Conservation (phyloP, 2,888 invertebrate species). For the Calameuta idolon region DNA sequence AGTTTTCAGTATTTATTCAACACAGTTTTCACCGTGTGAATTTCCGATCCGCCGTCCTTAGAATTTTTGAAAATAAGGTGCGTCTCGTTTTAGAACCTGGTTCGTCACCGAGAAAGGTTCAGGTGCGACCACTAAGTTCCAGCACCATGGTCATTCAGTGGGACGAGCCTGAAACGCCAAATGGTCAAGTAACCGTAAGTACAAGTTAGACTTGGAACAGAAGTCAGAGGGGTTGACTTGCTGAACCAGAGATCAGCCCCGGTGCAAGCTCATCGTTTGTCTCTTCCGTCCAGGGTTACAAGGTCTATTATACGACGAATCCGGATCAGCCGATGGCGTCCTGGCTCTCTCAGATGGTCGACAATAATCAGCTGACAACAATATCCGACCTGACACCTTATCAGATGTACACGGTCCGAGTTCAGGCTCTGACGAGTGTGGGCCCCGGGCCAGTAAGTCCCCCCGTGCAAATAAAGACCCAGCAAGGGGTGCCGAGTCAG, state of each 20-base stretch:
- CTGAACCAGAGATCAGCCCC: fast-evolving
- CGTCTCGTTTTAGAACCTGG: conserved; percentile 83
- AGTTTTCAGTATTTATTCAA: background rate
- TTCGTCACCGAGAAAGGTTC: conserved; percentile 93
- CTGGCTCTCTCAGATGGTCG: conserved; percentile 95
- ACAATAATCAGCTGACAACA: conserved; percentile 92
- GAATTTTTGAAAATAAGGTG: background rate
- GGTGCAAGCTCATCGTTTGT: background rate
- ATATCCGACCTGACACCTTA: conserved; percentile 92
- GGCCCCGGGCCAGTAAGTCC: conserved; percentile 95
- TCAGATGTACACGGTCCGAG: conserved; percentile 93
- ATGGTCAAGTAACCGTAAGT: conserved; percentile 96
- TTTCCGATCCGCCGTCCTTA: background rate
- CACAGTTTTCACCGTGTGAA: background rate
- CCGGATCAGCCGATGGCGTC: conserved; percentile 87
- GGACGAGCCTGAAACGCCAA: conserved; percentile 97
- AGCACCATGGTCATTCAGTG: conserved; percentile 98
- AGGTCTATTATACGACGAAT: conserved; percentile 95
- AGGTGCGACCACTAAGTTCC: conserved; percentile 92
- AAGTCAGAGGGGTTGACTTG: background rate
- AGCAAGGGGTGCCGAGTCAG: conserved; percentile 98
- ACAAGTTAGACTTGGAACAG: conserved; percentile 7
- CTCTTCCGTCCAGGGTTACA: conserved; percentile 82
- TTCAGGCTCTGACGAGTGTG: conserved; percentile 93
- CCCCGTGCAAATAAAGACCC: conserved; percentile 98